Base-by-base conservation (phyloP, 2,113 vertebrate species). In the Dasyornis broadbenti region DNA sequence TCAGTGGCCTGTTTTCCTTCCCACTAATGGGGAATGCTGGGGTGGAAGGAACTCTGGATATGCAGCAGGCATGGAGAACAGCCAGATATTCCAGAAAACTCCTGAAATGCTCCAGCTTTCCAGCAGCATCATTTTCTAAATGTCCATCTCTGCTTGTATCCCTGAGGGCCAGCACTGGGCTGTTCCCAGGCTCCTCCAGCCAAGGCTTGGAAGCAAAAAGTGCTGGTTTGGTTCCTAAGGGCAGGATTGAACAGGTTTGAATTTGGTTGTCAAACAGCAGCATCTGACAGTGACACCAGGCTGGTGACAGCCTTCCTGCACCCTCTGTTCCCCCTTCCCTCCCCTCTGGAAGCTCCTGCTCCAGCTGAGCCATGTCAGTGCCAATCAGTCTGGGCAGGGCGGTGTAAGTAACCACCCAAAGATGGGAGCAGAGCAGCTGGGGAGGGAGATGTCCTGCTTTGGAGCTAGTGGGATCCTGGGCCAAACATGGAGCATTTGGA, bases 311-410 rank as follows among this genome's bases (percentile, higher is more conserved):
- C 28, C 61, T 6, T 47, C 49, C 78, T 61, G 37, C 61, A 54
- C 13, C 33, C 37, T 71, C 9, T 50, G 7, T 21, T 21, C 30
- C 26, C 59, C 14, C 7, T 19, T 15, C 16, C 71, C 26, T 54
- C 23, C 26, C 15, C 15, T 30, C 64, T 30, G 7, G 10, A 60
- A 37, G 50, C 27, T 83, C 11, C 37, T 15, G 77, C 66, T 64
- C 5, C 17, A 7, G 33, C 15, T 23, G 82, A 52, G 1, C 50
- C 2, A 0, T 8, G 30, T n/a, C n/a, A 2, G 31, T 6, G 10
- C 78, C 3, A 12, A 5, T 20, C 47, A 50, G 6, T 15, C 57
- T 1, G 0, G 5, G 2, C 27, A 3, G 76, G 15, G 17, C 76
- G 2, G 1, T 24, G 66, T 60, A 30, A 68, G 78, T 5, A 31